Base-by-base conservation (phyloP, 2,888 invertebrate genomes). In the Drosophila hamatofila region DNA sequence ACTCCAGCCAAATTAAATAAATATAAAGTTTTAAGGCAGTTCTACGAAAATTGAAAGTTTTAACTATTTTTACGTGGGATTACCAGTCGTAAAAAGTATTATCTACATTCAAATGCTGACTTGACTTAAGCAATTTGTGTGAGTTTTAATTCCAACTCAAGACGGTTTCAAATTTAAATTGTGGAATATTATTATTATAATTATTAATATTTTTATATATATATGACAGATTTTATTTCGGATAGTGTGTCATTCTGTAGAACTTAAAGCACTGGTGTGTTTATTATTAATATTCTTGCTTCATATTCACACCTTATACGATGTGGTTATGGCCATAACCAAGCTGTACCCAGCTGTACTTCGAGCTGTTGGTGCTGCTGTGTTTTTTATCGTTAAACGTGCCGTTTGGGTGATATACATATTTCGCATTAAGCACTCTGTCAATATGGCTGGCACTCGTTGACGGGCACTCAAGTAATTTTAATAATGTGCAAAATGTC, bases 401-500 rank as follows among this genome's bases (percentile, higher is more conserved):
- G 76, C 61, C 83, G 81, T 67, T 65, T 83, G 66, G 66, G 69
- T 72, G 59, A 89, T 83, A 74, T 71, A 83, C 83, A 71, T 71
- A 62, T 76, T 56, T 54, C 39, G 39, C 59, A 65, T 68, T 59
- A 72, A 68, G 61, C 44, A 59, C 51, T 44, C 60, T 33, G 30
- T 30, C 65, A 30, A 27, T 39, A 21, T 16, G 21, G 30, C 27
- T 60, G 72, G 35, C 60, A 46, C 35, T 46, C 42, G 49, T 44
- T 59, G 59, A 59, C 64, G 54, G 56, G 77, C 62, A 57, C 66
- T 77, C 64, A 75, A 88, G 84, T 86, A 80, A 88, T 90, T 84
- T 90, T 88, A 84, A 84, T 84, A 83, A 88, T 80, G 84, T 88
- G 90, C 56, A 74, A 84, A 84, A 72, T 88, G 89, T 68, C 65